Percentiles rank a stretch among this genome's conserved stretches.
Conservation (phyloP, 2,888 invertebrate species). For the Cephonodes hylas region DNA sequence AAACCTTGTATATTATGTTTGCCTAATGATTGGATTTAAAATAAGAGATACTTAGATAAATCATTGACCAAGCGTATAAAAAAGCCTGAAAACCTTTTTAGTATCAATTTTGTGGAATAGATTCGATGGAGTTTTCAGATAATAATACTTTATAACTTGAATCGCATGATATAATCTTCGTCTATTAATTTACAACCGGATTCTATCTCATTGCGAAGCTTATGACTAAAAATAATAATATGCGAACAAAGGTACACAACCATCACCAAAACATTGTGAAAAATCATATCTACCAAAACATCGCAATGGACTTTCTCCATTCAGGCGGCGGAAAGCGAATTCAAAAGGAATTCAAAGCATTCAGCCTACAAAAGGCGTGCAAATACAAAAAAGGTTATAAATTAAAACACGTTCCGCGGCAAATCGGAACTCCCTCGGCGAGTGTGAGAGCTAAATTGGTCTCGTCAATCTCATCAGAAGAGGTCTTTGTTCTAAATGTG, state of each 20-base stretch:
- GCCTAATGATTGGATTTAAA: background rate
- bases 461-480: constrained; percentile 37
- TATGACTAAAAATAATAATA: too few relatives aligned
- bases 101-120: too few relatives aligned
- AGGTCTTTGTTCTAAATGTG: constrained; percentile 47
- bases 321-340: constrained; percentile 5
- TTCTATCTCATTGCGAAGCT: too few relatives aligned
- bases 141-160: too few relatives aligned
- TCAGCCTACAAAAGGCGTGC: constrained; percentile 11
- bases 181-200: too few relatives aligned
- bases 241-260: background rate
- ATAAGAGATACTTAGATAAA: too few relatives aligned
- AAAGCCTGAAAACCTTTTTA: too few relatives aligned
- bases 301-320: background rate
- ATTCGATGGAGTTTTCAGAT: too few relatives aligned
- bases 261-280: background rate
- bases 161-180: too few relatives aligned
- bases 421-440: constrained; percentile 18
- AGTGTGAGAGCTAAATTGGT: constrained; percentile 41
- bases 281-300: background rate
- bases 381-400: constrained; percentile 14
- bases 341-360: constrained; percentile 15
- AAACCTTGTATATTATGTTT: too few relatives aligned
- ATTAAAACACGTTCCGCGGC: constrained; percentile 21
- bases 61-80: too few relatives aligned